Evolutionary conservation across 92 coral and sea anemone species (phyloP).

Genomic region (Hydrozoanthus gracilis): DNA sequence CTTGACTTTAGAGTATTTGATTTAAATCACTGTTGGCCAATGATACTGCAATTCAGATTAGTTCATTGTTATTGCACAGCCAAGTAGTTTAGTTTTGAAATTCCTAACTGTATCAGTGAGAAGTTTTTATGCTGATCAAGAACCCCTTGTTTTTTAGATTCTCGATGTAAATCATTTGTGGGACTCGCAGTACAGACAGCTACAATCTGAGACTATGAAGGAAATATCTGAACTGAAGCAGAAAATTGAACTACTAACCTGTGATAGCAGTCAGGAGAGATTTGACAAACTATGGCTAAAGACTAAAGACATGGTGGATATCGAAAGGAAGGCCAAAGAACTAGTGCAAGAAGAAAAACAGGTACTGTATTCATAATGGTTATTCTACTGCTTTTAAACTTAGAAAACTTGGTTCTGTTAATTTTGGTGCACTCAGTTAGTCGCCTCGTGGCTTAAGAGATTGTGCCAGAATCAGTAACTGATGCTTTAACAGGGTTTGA

Average conservation of each 20-base stretch:
- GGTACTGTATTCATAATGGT: conserved; percentile 18
- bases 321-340: conserved; percentile 56
- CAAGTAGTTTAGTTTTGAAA: no score
- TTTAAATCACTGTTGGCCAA: no score
- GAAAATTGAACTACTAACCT: conserved; percentile 63
- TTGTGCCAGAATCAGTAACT: no score
- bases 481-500: no score
- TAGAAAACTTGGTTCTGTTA: neutral
- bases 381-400: neutral
- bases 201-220: conserved; percentile 59
- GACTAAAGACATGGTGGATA: conserved; percentile 55
- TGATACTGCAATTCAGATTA: no score
- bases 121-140: neutral
- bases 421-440: neutral
- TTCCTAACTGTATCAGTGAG: neutral
- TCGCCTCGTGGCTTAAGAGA: neutral
- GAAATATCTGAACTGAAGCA: conserved; percentile 73
- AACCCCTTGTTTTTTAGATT: conserved; percentile 47
- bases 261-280: conserved; percentile 50
- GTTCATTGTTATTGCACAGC: no score
- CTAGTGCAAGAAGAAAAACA: conserved; percentile 47
- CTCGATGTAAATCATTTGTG: conserved; percentile 87
- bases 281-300: conserved; percentile 57
- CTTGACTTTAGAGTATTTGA: no score
- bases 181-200: conserved; percentile 84